Evolutionary conservation across 2,113 vertebrate species (phyloP), one percentile per base, ranked within the genome.

Genomic region (Lamprologus lemairii): DNA sequence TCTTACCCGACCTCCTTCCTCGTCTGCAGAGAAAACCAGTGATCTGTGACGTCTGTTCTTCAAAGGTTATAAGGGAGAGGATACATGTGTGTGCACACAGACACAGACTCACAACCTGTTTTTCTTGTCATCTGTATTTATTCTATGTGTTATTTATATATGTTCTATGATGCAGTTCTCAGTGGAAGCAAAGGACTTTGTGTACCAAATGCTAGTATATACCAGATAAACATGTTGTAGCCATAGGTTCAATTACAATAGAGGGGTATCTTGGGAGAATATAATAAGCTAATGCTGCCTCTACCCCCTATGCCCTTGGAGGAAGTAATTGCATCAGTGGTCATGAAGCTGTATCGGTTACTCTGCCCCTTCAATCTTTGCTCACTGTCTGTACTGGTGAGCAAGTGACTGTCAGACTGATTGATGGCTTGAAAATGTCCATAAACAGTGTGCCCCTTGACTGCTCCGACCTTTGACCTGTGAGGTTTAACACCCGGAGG

Each of bases 261-360:
- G 79, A 26, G 78, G 21, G 55, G 86, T n/a, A 68, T 89, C 81
- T 14, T 86, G 84, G 84, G 86, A 87, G 16, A 87, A 79, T 37
- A 26, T 82, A 89, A 88, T 78, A 80, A 80, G 84, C 89, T 91
- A 84, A 92, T 82, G 26, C 60, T 45, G 78, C 55, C 28, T 82
- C 80, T 47, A 57, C 83, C 35, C 73, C 17, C 79, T 23, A 19
- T 89, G 89, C 84, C 81, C 89, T 89, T 87, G 79, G 86, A 89
- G 82, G 57, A 91, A 90, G 87, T 91, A 94, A 95, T 95, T 51
- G 82, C 85, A 93, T 93, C 86, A 92, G 55, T 89, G 87, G 57
- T 88, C 87, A 91, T 91, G 89, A 89, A 88, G 88, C 83, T 31
- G 82, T 45, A 81, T 90, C 87, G 23, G 83, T 86, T 55, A 33